These are phyloP conservation scores for Euzophera pinguis DNA, from an alignment of 2,888 invertebrate genomes.

Conservation along the genomic window DNA sequence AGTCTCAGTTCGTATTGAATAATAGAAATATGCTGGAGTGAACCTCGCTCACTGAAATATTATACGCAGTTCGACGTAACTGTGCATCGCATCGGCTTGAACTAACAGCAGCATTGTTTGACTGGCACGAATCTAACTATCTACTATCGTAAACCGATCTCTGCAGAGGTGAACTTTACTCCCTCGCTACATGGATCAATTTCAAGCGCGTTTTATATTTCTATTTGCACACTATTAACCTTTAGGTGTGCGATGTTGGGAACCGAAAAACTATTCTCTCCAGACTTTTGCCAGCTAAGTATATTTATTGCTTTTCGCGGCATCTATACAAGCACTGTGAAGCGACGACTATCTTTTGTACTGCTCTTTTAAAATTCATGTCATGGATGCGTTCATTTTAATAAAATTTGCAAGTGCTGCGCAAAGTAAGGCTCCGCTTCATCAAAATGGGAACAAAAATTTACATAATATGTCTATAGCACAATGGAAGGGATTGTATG, in stretches of 20 bases:
- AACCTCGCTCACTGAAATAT: slow-evolving; percentile 48
- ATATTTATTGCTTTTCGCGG: slow-evolving; percentile 46
- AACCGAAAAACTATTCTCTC: slow-evolving; percentile 13
- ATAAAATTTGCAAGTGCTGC: slow-evolving; percentile 29
- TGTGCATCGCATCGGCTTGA: slow-evolving; percentile 56
- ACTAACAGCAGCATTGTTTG: slow-evolving; percentile 62
- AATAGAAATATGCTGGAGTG: slow-evolving; percentile 43
- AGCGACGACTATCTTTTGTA: slow-evolving; percentile 29
- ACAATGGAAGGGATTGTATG: not conserved
- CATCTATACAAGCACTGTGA: slow-evolving; percentile 36
- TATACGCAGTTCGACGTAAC: slow-evolving; percentile 50
- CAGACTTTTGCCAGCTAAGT: slow-evolving; percentile 23
- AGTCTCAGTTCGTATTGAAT: slow-evolving; percentile 17
- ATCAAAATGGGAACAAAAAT: slow-evolving; percentile 19
- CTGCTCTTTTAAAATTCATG: slow-evolving; percentile 25
- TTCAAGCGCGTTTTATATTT: slow-evolving; percentile 26
- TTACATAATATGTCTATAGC: slow-evolving; percentile 16
- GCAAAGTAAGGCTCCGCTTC: slow-evolving; percentile 20
- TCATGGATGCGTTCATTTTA: slow-evolving; percentile 27
- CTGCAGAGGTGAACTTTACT: slow-evolving; percentile 35
- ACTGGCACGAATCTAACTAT: slow-evolving; percentile 54
- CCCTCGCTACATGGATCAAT: slow-evolving; percentile 33
- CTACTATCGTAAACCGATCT: slow-evolving; percentile 39
- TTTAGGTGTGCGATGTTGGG: slow-evolving; percentile 39
- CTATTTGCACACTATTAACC: slow-evolving; percentile 36